phyloP scores from a whole-genome alignment of 2,888 invertebrate genomes.

The Rotaria magnacalcarata region DNA sequence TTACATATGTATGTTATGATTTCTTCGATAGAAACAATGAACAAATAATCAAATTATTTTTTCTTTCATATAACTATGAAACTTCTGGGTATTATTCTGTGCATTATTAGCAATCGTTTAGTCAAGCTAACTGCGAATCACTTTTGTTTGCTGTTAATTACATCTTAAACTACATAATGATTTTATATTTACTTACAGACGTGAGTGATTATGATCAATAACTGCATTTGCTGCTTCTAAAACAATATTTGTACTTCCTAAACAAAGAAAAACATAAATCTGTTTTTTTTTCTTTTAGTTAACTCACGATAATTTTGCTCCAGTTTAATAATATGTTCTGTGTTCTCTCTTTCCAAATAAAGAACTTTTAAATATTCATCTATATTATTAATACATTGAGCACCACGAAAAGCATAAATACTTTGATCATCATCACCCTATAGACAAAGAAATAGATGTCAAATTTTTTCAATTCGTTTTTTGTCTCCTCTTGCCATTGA shows the following conservation, averaged over 20 bases:
- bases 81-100: too few relatives aligned
- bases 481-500: too few relatives aligned
- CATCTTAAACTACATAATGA: too few relatives aligned
- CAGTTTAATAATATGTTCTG: slow-evolving; percentile 36
- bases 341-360: slow-evolving; percentile 34
- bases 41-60: too few relatives aligned
- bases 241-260: slow-evolving; percentile 13
- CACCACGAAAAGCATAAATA: slow-evolving; percentile 48
- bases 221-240: slow-evolving; percentile 6
- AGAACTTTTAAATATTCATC: slow-evolving; percentile 34
- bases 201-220: background rate
- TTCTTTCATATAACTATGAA: too few relatives aligned
- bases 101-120: too few relatives aligned
- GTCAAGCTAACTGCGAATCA: too few relatives aligned
- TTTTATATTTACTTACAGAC: background rate
- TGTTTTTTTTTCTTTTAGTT: background rate
- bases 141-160: too few relatives aligned
- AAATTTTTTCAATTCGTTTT: background rate
- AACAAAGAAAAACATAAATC: background rate
- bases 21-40: too few relatives aligned
- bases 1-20: too few relatives aligned
- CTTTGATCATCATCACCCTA: slow-evolving; percentile 48
- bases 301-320: slow-evolving; percentile 47
- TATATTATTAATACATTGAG: slow-evolving; percentile 43
- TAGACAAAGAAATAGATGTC: background rate